phyloP scores from a whole-genome alignment of 2,797 vertebrate genomes.

The Percopsis omiscomaycus region DNA sequence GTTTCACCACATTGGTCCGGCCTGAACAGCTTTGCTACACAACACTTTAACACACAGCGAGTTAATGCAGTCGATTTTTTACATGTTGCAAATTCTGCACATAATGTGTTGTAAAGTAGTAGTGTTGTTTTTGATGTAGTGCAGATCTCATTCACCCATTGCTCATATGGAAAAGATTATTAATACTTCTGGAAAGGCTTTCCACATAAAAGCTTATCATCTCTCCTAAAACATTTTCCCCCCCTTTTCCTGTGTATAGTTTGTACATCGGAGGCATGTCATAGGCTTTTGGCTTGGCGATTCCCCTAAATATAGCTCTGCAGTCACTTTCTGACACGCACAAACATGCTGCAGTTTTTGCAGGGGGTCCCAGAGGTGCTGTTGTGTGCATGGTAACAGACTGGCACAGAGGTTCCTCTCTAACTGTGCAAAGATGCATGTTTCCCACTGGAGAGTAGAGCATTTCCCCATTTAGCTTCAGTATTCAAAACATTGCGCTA shows the following conservation, averaged over 20 bases:
- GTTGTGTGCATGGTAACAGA: conserved; percentile 66
- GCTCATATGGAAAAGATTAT: too few species aligned
- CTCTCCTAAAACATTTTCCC: background rate
- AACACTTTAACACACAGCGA: background rate
- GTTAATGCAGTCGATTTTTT: background rate
- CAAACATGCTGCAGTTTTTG: conserved; percentile 56
- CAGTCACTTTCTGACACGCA: conserved; percentile 47
- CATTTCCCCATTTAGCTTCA: conserved; percentile 16
- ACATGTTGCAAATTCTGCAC: background rate
- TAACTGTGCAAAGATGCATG: conserved; percentile 17
- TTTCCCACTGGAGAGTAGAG: conserved; percentile 18
- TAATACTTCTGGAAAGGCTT: background rate
- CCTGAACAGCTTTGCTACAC: background rate
- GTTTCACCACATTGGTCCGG: background rate
- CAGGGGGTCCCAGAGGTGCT: conserved; percentile 46
- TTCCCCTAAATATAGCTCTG: conserved; percentile 75
- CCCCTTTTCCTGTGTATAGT: conserved; percentile 35
- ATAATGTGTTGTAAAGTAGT: too few species aligned
- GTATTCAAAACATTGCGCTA: conserved; percentile 4
- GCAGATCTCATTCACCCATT: too few species aligned
- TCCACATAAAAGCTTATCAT: background rate
- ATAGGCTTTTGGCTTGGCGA: conserved; percentile 54
- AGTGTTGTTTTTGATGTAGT: too few species aligned
- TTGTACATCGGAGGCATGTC: conserved; percentile 50
- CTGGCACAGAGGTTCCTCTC: conserved; percentile 49